Evolutionary conservation across 2,113 vertebrate species (phyloP).

Genomic region (Anas platyrhynchos): DNA sequence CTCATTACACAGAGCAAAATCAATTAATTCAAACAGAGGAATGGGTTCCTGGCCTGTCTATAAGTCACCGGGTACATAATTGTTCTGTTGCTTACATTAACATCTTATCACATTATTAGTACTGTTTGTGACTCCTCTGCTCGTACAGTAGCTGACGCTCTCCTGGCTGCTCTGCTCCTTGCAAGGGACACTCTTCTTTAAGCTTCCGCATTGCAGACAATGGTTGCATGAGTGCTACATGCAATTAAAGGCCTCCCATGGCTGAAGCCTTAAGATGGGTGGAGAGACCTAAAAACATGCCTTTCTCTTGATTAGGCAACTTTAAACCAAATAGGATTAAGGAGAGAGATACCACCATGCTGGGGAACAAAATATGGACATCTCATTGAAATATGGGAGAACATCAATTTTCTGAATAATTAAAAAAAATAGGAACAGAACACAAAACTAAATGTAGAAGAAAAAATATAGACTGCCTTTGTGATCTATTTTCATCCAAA

Average conservation of each 20-base stretch:
- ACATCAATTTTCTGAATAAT: background rate
- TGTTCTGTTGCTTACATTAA: conserved; percentile 72
- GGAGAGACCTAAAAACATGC: conserved; percentile 17
- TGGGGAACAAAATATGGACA: background rate
- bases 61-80: conserved; percentile 68
- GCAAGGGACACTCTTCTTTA: background rate
- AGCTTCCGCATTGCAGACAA: background rate
- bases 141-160: background rate
- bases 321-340: conserved; percentile 54
- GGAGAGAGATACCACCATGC: background rate
- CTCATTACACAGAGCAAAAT: conserved; percentile 60
- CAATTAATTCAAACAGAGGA: conserved; percentile 69
- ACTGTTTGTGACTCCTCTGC: conserved; percentile 22
- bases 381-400: background rate
- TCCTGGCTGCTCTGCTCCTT: conserved; percentile 21
- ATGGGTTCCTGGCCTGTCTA: conserved; percentile 45
- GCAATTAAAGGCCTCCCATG: conserved; percentile 49
- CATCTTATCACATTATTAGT: conserved; percentile 63
- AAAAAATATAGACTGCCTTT: background rate
- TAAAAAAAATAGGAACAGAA: background rate
- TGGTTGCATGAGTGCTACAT: background rate
- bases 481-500: background rate
- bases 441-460: background rate
- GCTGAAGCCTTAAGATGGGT: conserved; percentile 1
- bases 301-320: conserved; percentile 51